Evolutionary conservation across 2,888 invertebrate species (phyloP), one percentile per base, ranked within the genome.

Genomic region (Anorthoa munda): DNA sequence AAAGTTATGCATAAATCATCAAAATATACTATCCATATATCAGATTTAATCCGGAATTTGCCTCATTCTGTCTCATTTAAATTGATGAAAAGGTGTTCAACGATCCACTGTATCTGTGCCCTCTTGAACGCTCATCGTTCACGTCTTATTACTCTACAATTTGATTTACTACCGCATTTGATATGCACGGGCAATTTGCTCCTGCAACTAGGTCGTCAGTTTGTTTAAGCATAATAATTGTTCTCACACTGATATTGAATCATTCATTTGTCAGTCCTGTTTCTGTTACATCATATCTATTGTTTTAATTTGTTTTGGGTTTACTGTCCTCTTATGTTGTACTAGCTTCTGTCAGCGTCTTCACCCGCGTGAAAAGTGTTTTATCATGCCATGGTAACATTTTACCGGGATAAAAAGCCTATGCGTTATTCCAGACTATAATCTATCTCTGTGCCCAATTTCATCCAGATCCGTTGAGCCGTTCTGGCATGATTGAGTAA

Each of bases 191-290:
- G 26, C 76, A 69, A 76, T 76, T 83, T 66, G 63, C 64, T 72
- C 21, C 60, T 58, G 56, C 48, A 81, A 63, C 65, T 86, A 65
- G 83, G 85, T 74, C 85, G 46, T 23, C 50, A 31, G 74, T 80
- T 74, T 67, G 56, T 85, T 78, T 75, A 80, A 76, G 72, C 55
- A 68, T 82, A 72, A 68, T 82, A 72, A 76, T 80, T 79, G 72
- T 85, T 85, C 84, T 67, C 84, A 85, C 78, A 82, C 77, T 79
- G 84, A 81, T 81, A 79, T 80, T 83, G 82, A 70, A 77, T 75
- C 74, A 77, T 66, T 79, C 59, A 81, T 75, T 82, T 75, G 66
- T 46, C 26, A 66, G 56, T 74, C 18, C 45, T 23, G 50, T 79
- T 81, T 50, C 45, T 23, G 64, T 82, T 85, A 75, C 82, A 85